Evolutionary conservation across 2,113 vertebrate genomes (phyloP), one percentile per base, ranked within the genome.

Genomic region (Oplegnathus fasciatus): DNA sequence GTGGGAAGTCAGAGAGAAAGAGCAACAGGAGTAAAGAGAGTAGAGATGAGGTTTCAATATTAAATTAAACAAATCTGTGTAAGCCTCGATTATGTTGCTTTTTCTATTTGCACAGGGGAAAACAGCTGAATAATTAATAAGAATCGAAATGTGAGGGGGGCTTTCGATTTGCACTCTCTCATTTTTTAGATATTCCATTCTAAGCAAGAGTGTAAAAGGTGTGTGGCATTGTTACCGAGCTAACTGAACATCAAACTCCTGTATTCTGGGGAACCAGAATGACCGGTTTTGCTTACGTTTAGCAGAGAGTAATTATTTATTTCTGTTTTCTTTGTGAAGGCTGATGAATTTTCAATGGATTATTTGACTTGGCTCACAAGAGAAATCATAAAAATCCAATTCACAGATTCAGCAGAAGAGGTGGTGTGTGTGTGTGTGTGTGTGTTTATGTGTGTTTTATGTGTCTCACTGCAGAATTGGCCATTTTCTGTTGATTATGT

Each of bases 41-140:
- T 13, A 34, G 32, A 75, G 60, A 70, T 50, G 26, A 57, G 58
- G 58, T 74, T 86, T 69, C 55, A 78, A 55, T 78, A 68, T 81
- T 81, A 86, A 84, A 85, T 83, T 77, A 86, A 83, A 66, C 80
- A 71, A 81, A 80, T 83, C 34, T 34, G 20, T 67, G 32, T 67
- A 26, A 71, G 64, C 44, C 46, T 80, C 85, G 75, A 86, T 90
- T 82, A 62, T 84, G 64, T 75, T 83, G 65, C 67, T n/a, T 85
- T 86, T 76, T 57, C 66, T 68, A 83, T 86, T 84, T 80, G 57
- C 78, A 60, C 78, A 52, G 73, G 64, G 64, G 32, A 86, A 73
- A 90, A 84, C n/a, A 75, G 61, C 52, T 92, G 78, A 93, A 94
- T 94, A 90, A 87, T 90, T 89, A 74, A 91, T 89, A 61, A 30